A percentile compares a stretch with the other conserved stretches of the same genome.
These are phyloP conservation scores for Porites rus DNA, from an alignment of 92 coral and sea anemone genomes.

Conservation along the genomic window DNA sequence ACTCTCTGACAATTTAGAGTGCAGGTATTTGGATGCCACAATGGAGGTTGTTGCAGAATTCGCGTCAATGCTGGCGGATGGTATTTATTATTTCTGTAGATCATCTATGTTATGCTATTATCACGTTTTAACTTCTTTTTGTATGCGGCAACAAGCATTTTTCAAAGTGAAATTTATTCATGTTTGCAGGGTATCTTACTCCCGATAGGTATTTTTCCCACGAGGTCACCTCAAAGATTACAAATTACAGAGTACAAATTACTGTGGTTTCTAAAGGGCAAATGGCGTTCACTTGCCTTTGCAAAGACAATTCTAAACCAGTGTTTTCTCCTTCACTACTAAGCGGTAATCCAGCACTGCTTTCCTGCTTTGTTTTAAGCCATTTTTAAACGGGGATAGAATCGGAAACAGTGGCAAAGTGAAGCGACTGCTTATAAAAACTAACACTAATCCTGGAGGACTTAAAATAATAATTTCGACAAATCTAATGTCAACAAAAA, in stretches of 20 bases:
- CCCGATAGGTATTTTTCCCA: no score
- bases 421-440: background rate
- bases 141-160: no score
- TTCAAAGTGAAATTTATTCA: no score
- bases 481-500: background rate
- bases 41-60: conserved; percentile 54
- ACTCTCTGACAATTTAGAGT: background rate
- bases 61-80: conserved; percentile 53
- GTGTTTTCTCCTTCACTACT: conserved; percentile 7
- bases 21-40: conserved; percentile 30
- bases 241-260: background rate
- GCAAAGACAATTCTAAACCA: conserved; percentile 4
- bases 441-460: background rate
- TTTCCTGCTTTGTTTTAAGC: conserved; percentile 15
- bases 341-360: background rate
- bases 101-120: background rate
- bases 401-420: conserved; percentile 13
- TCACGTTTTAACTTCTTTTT: background rate
- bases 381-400: background rate
- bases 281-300: background rate
- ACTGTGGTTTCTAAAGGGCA: background rate
- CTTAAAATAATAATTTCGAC: background rate
- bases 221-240: no score
- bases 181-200: no score
- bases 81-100: conserved; percentile 13